Base-by-base conservation (phyloP, 1,140 invertebrate genomes). In the fruit fly (Drosophila melanogaster) region DNA sequence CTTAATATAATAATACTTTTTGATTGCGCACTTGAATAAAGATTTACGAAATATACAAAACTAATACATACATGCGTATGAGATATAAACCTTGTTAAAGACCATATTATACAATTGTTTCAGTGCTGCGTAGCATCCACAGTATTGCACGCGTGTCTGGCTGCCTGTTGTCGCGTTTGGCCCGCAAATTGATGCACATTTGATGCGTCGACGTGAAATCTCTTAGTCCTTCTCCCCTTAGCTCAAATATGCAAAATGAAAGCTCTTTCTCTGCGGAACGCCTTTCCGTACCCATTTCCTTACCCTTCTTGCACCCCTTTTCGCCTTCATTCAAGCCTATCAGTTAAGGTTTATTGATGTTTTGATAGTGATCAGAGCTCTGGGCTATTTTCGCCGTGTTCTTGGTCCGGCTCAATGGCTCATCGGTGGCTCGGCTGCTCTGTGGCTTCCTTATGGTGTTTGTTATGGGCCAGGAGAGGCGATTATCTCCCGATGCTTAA, bases 281-380 rank as follows among this genome's bases (percentile, higher is more conserved):
- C 40, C 40, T 41, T 41, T 8, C n/a, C n/a, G 3, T 15, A 41
- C 1, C 40, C 40, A n/a, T 15, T 41, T 41, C 15, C 12, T 14
- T 19, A 44, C 30, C 33, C 59, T 35, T 26, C 1, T 12, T 3
- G 2, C 7, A 24, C 24, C 17, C 33, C 33, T 22, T n/a, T 30
- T 19, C 41, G 44, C 46, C 53, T 8, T 40, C 58, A 15, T 30
- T 7, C 15, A 44, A 38, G 49, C 50, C 57, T 83, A 90, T 83
- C 87, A 87, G 87, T 90, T 90, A 90, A 90, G 87, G 87, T 90
- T 90, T 90, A 90, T 90, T 90, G 87, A 90, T 90, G 87, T 90
- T 90, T 90, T 89, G 87, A 90, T 90, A 91, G 76, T 55, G 80
- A 90, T 90, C 89, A 80, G 60, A 51, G 89, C 86, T 77, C 73